Percentiles rank a stretch among this genome's conserved stretches.
Conservation (phyloP, 2,888 invertebrate species). For the Cheiracanthium punctorium region DNA sequence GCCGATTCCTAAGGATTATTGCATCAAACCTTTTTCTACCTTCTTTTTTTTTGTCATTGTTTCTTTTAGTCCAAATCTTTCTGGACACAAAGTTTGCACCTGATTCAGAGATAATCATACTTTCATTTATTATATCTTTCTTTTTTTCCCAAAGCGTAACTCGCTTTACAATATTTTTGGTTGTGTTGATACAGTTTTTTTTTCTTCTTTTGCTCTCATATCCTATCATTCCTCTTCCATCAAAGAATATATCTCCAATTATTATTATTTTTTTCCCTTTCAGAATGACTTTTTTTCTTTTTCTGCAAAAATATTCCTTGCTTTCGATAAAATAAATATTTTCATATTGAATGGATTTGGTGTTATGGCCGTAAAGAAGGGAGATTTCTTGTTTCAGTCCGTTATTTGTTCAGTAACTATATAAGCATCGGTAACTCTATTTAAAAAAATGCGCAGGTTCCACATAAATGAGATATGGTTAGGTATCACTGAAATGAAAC, state of each 20-base stretch:
- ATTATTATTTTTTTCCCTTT: neutral
- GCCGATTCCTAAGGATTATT: neutral
- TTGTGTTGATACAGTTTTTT: no score
- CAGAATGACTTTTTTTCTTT: no score
- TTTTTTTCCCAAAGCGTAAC: neutral
- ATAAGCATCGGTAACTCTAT: no score
- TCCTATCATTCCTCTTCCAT: neutral
- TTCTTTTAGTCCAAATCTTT: constrained; percentile 6
- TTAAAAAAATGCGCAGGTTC: no score
- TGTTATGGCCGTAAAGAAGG: no score
- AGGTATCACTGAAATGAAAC: no score
- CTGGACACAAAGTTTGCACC: constrained; percentile 13
- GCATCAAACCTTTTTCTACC: neutral
- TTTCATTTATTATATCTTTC: constrained; percentile 11
- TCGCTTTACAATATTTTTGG: neutral
- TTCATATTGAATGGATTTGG: no score
- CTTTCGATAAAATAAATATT: no score
- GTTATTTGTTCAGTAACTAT: no score
- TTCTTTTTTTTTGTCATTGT: neutral
- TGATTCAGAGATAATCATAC: constrained; percentile 14
- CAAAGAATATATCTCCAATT: neutral
- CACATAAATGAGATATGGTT: no score
- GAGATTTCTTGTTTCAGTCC: no score
- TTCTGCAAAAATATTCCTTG: neutral
- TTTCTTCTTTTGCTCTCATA: neutral